phyloP scores from a whole-genome alignment of 2,797 vertebrate species.

The Melanogrammus aeglefinus region DNA sequence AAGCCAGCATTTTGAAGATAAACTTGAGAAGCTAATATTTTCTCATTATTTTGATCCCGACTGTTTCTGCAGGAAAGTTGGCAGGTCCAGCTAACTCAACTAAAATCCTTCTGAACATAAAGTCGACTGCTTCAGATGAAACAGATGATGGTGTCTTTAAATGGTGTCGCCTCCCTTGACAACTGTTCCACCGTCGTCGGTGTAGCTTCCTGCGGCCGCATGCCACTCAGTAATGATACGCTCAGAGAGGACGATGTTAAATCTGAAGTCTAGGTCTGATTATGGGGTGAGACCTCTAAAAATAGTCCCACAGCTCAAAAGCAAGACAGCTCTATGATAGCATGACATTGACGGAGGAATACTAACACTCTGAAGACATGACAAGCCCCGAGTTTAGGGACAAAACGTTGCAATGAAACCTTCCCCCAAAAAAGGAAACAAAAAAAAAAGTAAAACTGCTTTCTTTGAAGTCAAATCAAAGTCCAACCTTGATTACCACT shows the following conservation, averaged over 20 bases:
- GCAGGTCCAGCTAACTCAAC: background rate
- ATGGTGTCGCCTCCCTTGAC: background rate
- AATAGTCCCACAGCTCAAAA: conserved; percentile 20
- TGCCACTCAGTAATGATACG: conserved; percentile 37
- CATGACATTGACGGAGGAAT: background rate
- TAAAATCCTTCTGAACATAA: background rate
- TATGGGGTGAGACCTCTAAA: conserved; percentile 26
- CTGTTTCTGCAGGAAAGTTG: background rate
- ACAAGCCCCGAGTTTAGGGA: background rate
- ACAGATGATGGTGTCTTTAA: background rate
- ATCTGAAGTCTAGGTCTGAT: conserved; percentile 51
- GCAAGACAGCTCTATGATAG: background rate
- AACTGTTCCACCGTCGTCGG: background rate
- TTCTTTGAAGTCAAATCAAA: conserved; percentile 53
- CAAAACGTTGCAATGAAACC: background rate
- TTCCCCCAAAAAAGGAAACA: background rate
- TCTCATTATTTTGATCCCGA: background rate
- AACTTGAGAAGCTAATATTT: background rate
- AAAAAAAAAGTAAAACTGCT: conserved; percentile 10
- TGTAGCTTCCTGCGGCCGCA: conserved; percentile 17
- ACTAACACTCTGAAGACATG: background rate
- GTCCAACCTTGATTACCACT: conserved; percentile 54
- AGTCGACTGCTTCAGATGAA: background rate
- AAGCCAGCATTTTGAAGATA: background rate
- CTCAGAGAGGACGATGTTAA: conserved; percentile 20